Evolutionary conservation across 2,113 vertebrate species (phyloP).

Genomic region (Pelecanoides urinatrix): DNA sequence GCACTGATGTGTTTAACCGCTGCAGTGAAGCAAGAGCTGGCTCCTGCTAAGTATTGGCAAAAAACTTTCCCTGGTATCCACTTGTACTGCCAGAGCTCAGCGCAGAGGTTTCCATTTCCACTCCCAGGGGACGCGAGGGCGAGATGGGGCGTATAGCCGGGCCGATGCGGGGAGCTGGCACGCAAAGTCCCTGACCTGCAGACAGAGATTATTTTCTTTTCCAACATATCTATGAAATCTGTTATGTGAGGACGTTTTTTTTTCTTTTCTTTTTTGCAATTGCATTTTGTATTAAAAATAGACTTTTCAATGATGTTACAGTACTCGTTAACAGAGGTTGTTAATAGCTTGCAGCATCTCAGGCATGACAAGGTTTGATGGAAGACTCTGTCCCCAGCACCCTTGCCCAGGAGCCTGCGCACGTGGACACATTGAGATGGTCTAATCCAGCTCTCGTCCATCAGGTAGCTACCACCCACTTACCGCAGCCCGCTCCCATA

Average conservation of each 20-base stretch:
- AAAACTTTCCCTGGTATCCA: not conserved
- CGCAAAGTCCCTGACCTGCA: not conserved
- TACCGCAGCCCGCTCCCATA: not conserved
- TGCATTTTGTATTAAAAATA: constrained; percentile 8
- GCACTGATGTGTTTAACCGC: not conserved
- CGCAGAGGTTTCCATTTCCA: constrained; percentile 38
- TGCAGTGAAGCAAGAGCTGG: not conserved
- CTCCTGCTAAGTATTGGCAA: not conserved
- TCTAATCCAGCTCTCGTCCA: not conserved
- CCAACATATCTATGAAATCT: constrained; percentile 9
- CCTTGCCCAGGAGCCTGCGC: not conserved
- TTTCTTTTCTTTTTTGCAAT: not conserved
- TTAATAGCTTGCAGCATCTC: not conserved
- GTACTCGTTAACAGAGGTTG: not conserved
- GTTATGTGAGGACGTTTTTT: not conserved
- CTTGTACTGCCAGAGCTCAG: constrained; percentile 4
- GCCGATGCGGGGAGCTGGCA: not conserved
- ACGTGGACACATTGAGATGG: not conserved
- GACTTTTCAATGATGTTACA: not conserved
- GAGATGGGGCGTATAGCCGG: not conserved
- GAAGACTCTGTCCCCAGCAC: not conserved
- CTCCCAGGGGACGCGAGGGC: not conserved
- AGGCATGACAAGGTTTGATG: not conserved
- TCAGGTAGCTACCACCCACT: not conserved
- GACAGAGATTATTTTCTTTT: constrained; percentile 15